Evolutionary conservation across 2,113 vertebrate species (phyloP).

Genomic region (Cathartes aura): DNA sequence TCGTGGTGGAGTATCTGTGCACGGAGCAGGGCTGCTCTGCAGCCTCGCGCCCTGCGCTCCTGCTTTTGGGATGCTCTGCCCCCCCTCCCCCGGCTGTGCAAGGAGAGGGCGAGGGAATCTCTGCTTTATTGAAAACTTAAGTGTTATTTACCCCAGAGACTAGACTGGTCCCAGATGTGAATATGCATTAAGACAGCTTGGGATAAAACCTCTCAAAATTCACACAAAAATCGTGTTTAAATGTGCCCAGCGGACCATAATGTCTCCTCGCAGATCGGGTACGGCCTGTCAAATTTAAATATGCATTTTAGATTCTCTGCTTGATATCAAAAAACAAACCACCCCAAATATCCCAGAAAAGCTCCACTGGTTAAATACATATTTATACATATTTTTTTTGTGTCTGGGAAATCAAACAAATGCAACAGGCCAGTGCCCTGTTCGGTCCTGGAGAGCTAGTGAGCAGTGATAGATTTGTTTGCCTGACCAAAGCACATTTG

Average conservation of each 20-base stretch:
- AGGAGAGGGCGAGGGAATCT: not conserved
- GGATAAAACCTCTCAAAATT: not conserved
- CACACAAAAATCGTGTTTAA: constrained; percentile 33
- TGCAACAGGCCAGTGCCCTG: not conserved
- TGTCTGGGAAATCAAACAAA: constrained; percentile 12
- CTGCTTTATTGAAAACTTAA: not conserved
- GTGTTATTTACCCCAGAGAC: constrained; percentile 48
- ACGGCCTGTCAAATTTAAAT: constrained; percentile 74
- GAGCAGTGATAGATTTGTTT: not conserved
- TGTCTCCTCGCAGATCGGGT: constrained; percentile 43
- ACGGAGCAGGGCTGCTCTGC: not conserved
- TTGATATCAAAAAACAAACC: constrained; percentile 50
- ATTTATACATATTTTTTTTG: constrained; percentile 58
- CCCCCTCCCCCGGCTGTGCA: not conserved
- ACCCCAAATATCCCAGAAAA: constrained; percentile 59
- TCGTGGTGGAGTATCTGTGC: not conserved
- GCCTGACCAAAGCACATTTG: not conserved
- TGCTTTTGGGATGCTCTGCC: not conserved
- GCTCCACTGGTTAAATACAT: constrained; percentile 61
- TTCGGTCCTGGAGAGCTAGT: not conserved
- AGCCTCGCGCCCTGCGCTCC: not conserved
- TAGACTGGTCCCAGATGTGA: constrained; percentile 46
- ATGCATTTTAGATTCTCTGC: constrained; percentile 68
- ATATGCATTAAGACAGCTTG: constrained; percentile 63
- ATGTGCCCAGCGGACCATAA: constrained; percentile 66